Base-by-base conservation (phyloP, 1,140 invertebrate species). In the Phocides pigmalion region DNA sequence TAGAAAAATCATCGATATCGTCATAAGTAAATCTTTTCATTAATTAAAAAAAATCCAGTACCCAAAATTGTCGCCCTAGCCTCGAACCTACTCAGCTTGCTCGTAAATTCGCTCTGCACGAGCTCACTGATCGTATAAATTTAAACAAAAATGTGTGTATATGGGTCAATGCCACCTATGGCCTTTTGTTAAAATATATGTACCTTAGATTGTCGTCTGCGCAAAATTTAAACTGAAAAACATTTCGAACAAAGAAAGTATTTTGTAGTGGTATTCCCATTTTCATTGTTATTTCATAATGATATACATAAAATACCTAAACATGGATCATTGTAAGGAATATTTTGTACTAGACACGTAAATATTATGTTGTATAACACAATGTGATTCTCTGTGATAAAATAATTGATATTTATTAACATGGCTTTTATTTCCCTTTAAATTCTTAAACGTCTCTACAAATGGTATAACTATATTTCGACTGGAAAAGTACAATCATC, bases 301-400 rank as follows among this genome's bases (percentile, higher is more conserved):
- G 72, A 74, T 75, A 71, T 76, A 75, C 69, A 79, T 79, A 76
- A 68, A 17, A 37, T 53, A 72, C 70, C 62, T 79, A 76, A 72
- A 74, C 74, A 79, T 79, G 75, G 72, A 82, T 79, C 72, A 76
- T 77, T 80, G 70, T 88, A 84, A 85, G 76, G 61, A 78, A 81
- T 81, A 86, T 88, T 91, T 91, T 91, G 81, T 91, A 89, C 81
- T 88, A 89, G 81, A 82, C 87, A 89, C 84, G 81, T 89, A 89
- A 88, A 87, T 87, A 46, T 58, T 58, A 86, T 87, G 83, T 88
- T 87, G 82, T 89, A 84, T 88, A 83, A 90, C 84, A 89, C 88
- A 87, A 90, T 90, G 88, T 90, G 88, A 90, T 90, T 90, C 88
- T 90, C 88, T 90, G 88, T 90, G 88, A 90, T 90, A 90, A 90